phyloP scores from a whole-genome alignment of 2,888 invertebrate species.

The Athalia rosae region DNA sequence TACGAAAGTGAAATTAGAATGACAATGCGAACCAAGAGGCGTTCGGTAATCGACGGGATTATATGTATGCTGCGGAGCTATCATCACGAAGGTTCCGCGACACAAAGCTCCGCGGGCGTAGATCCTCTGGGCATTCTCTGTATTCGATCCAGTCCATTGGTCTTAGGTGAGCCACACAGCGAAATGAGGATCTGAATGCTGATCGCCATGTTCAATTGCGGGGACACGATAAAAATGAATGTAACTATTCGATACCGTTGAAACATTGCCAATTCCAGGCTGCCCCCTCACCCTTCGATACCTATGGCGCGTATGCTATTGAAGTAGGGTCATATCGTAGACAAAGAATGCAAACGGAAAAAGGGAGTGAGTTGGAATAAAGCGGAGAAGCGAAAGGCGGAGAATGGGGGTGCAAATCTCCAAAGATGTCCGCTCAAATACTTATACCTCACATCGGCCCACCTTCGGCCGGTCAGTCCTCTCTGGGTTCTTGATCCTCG shows the following conservation, averaged over 20 bases:
- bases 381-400: not conserved
- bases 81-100: too few species aligned
- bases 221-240: conserved; percentile 10
- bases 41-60: too few species aligned
- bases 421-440: conserved; percentile 23
- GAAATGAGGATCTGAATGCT: not conserved
- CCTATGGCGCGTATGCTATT: not conserved
- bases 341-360: conserved; percentile 15
- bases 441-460: not conserved
- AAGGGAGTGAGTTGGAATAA: not conserved
- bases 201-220: not conserved
- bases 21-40: too few species aligned
- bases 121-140: not conserved
- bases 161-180: not conserved
- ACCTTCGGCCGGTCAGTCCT: conserved; percentile 14
- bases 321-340: conserved; percentile 30
- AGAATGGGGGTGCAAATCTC: conserved; percentile 17
- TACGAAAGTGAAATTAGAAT: too few species aligned
- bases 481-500: conserved; percentile 13
- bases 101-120: too few species aligned
- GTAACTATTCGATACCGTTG: conserved; percentile 29
- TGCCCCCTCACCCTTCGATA: not conserved
- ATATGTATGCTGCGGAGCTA: too few species aligned
- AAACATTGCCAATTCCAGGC: conserved; percentile 32
- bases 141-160: not conserved